Evolutionary conservation across 2,888 invertebrate genomes (phyloP).

Genomic region (Heliconius sara): DNA sequence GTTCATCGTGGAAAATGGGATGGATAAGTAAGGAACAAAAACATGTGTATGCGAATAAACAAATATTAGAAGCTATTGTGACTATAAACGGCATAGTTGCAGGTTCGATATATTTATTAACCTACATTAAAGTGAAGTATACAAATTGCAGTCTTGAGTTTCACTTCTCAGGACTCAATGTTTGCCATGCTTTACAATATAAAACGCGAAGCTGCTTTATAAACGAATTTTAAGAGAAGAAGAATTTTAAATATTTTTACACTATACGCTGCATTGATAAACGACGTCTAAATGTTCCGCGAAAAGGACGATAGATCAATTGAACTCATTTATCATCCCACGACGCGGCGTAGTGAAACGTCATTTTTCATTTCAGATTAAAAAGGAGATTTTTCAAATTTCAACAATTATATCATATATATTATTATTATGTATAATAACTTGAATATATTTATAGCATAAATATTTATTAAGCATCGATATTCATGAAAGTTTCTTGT

Average conservation of each 20-base stretch:
- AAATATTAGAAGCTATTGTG: no score
- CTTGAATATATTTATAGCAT: background rate
- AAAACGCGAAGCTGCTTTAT: no score
- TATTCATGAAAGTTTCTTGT: no score
- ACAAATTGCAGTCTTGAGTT: no score
- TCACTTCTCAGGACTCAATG: no score
- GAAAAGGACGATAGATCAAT: constrained; percentile 16
- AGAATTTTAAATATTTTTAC: background rate
- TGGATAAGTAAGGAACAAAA: no score
- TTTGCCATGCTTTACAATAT: no score
- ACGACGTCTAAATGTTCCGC: constrained; percentile 13
- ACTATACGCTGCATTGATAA: constrained; percentile 9
- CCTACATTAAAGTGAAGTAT: no score
- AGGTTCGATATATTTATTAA: no score
- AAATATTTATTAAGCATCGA: background rate
- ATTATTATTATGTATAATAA: background rate
- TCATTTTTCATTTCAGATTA: constrained; percentile 9
- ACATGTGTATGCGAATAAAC: no score
- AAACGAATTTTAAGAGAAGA: background rate
- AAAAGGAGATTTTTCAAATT: background rate
- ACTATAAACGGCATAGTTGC: no score
- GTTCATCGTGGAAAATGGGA: no score
- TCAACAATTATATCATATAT: background rate
- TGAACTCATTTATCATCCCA: constrained; percentile 10
- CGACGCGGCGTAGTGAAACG: background rate